Percentiles rank a stretch among this genome's conserved stretches.
Conservation (phyloP, 2,797 vertebrate genomes). For the Miichthys miiuy region DNA sequence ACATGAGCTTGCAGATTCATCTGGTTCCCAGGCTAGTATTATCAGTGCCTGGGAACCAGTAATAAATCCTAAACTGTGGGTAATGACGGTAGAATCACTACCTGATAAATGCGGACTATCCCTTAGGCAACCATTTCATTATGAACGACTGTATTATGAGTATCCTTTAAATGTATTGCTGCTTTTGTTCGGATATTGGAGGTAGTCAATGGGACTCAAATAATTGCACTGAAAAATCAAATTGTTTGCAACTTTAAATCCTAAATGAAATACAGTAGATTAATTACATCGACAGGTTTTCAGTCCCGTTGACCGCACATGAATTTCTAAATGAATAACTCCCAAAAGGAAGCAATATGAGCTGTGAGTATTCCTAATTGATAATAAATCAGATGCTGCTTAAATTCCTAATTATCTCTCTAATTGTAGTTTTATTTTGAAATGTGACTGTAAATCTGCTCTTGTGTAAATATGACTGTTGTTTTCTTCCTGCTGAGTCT, state of each 20-base stretch:
- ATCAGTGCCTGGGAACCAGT: constrained; percentile 79
- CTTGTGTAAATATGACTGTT: constrained; percentile 60
- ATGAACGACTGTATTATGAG: neutral
- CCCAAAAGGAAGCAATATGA: neutral
- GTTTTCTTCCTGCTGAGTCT: constrained; percentile 52
- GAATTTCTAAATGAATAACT: neutral
- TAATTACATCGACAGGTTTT: constrained; percentile 7
- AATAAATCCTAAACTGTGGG: constrained; percentile 75
- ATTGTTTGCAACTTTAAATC: neutral
- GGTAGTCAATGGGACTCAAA: constrained; percentile 9
- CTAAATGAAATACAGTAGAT: neutral
- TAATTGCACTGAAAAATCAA: constrained; percentile 50
- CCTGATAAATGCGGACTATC: constrained; percentile 47
- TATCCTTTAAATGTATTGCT: constrained; percentile 3
- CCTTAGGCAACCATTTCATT: constrained; percentile 4
- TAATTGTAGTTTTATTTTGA: constrained; percentile 42
- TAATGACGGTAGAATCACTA: constrained; percentile 74
- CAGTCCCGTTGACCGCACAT: neutral
- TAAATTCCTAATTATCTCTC: constrained; percentile 1
- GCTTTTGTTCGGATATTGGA: constrained; percentile 20
- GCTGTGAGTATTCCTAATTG: constrained; percentile 15
- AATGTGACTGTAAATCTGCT: constrained; percentile 47
- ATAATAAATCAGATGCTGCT: constrained; percentile 11
- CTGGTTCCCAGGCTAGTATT: constrained; percentile 47
- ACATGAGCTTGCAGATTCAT: too few species aligned